These are phyloP conservation scores for Esox niger DNA, from an alignment of 2,113 vertebrate species.

Conservation along the genomic window DNA sequence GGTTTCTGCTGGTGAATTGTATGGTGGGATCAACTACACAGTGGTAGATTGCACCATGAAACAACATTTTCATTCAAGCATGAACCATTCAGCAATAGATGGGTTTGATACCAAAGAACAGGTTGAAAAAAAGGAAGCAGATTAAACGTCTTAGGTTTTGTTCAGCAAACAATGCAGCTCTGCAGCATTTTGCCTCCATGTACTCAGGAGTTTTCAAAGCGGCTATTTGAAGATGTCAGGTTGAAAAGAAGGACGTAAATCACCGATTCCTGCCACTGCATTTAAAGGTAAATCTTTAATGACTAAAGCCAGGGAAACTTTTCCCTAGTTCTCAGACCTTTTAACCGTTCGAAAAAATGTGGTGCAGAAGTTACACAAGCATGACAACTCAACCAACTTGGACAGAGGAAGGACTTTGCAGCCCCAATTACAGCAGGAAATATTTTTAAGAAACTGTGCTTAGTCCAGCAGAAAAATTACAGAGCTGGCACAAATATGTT, in stretches of 20 bases:
- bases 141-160: too few species aligned
- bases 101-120: background rate
- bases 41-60: slow-evolving; percentile 21
- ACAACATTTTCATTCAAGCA: slow-evolving; percentile 22
- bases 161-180: background rate
- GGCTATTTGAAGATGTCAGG: slow-evolving; percentile 25
- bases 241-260: background rate
- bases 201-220: slow-evolving; percentile 6
- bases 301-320: slow-evolving; percentile 28
- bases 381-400: slow-evolving; percentile 54
- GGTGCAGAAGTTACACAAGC: slow-evolving; percentile 49
- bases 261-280: slow-evolving; percentile 20
- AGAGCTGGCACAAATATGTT: slow-evolving; percentile 48
- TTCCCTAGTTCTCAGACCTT: slow-evolving; percentile 22
- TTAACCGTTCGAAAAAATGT: slow-evolving; percentile 47
- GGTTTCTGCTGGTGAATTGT: background rate
- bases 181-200: background rate
- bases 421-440: slow-evolving; percentile 68
- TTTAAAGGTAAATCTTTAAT: slow-evolving; percentile 32
- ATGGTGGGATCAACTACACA: slow-evolving; percentile 20
- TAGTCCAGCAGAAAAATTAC: slow-evolving; percentile 50
- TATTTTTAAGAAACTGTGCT: slow-evolving; percentile 55
- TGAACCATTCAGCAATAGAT: background rate
- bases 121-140: too few species aligned
- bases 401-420: slow-evolving; percentile 54